phyloP scores from a whole-genome alignment of 2,797 vertebrate genomes.

The Malurus leucopterus region DNA sequence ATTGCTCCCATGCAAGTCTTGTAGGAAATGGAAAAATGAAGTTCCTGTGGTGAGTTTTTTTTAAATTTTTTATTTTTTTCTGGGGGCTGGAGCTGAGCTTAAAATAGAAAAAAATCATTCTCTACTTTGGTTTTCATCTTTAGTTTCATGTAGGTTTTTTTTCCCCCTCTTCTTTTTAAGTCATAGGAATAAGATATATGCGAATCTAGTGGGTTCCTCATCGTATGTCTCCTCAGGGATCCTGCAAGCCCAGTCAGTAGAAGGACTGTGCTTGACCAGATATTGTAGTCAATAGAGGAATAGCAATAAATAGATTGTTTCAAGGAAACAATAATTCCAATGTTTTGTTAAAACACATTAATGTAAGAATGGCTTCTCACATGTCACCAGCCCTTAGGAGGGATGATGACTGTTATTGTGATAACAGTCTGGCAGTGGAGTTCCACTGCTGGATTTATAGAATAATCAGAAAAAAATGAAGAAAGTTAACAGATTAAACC shows the following conservation, averaged over 20 bases:
- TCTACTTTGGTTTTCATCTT: background rate
- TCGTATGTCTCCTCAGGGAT: background rate
- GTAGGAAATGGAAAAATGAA: background rate
- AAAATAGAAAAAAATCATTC: slow-evolving; percentile 1
- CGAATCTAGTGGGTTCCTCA: background rate
- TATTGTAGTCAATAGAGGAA: background rate
- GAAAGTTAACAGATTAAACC: background rate
- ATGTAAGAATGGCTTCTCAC: background rate
- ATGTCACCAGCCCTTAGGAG: background rate
- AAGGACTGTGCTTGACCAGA: background rate
- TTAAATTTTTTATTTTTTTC: background rate
- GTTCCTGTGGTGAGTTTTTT: background rate
- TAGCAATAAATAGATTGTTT: background rate
- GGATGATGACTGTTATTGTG: background rate
- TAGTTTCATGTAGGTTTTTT: background rate
- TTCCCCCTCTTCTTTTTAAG: background rate
- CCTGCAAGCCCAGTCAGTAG: background rate
- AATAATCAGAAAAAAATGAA: background rate
- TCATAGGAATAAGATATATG: background rate
- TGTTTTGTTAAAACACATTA: background rate
- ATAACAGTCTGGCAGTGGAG: background rate
- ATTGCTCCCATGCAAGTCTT: background rate
- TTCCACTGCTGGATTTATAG: background rate
- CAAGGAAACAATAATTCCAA: background rate
- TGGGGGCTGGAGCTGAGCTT: background rate